Conservation (phyloP, 2,888 invertebrate species). For the Flabesymbios commensalis region DNA sequence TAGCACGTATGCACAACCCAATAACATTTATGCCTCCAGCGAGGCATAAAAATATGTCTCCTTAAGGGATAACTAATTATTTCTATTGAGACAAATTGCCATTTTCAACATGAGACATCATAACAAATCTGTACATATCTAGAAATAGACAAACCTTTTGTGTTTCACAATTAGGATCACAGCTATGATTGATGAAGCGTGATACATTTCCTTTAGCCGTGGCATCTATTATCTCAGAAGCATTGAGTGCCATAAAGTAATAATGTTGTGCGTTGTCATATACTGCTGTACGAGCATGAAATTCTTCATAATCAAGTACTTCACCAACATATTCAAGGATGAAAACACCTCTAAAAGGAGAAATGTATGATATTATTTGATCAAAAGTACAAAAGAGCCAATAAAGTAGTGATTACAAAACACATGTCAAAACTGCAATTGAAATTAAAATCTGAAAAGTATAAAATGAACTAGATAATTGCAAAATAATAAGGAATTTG, state of each 20-base stretch:
- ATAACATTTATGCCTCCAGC: too few relatives aligned
- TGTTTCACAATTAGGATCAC: conserved; percentile 97
- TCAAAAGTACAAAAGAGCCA: not conserved
- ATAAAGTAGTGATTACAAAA: not conserved
- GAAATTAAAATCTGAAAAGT: too few relatives aligned
- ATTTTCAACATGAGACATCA: too few relatives aligned
- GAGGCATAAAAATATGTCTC: too few relatives aligned
- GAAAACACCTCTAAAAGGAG: conserved; percentile 78
- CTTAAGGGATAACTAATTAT: too few relatives aligned
- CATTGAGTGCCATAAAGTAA: conserved; percentile 95
- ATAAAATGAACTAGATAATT: too few relatives aligned
- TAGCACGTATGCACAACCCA: too few relatives aligned
- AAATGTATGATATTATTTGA: too few relatives aligned
- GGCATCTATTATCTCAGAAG: conserved; percentile 94
- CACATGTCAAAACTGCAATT: too few relatives aligned
- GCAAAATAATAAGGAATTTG: too few relatives aligned
- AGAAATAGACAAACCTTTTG: conserved; percentile 86
- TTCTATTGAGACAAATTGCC: too few relatives aligned
- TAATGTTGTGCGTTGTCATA: conserved; percentile 92
- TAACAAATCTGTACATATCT: too few relatives aligned
- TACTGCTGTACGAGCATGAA: conserved; percentile 82
- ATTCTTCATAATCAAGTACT: conserved; percentile 89
- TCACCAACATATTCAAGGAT: conserved; percentile 99
- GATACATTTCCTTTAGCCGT: conserved; percentile 94
- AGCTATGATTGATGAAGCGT: conserved; percentile 97